Evolutionary conservation across 2,113 vertebrate genomes (phyloP).

Genomic region (Sisor rabdophorus): DNA sequence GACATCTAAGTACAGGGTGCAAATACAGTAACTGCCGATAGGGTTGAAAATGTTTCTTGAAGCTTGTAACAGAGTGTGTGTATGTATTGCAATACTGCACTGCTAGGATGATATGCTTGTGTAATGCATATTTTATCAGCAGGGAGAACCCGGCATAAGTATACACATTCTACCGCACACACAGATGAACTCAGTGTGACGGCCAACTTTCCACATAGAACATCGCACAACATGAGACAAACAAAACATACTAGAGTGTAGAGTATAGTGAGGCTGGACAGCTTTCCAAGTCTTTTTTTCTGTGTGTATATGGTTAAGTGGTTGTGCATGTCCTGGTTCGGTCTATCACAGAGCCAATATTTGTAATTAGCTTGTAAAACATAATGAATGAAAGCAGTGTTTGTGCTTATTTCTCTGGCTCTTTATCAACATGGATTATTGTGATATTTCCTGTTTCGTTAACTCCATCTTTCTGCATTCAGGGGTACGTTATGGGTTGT

Average conservation of each 20-base stretch:
- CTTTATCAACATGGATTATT: background rate
- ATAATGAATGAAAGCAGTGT: background rate
- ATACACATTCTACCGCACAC: constrained; percentile 35
- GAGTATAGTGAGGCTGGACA: background rate
- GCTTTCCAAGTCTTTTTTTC: background rate
- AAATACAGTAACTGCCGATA: background rate
- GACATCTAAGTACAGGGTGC: too few species aligned
- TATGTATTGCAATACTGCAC: constrained; percentile 18
- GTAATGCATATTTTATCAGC: constrained; percentile 45
- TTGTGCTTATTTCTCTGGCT: background rate
- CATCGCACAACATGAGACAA: constrained; percentile 10
- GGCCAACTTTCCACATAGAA: constrained; percentile 39
- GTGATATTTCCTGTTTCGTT: background rate
- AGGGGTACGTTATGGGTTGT: background rate
- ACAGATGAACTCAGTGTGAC: constrained; percentile 40
- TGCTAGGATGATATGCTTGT: constrained; percentile 42
- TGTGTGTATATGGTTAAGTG: background rate
- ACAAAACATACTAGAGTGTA: constrained; percentile 12
- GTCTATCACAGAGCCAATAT: background rate
- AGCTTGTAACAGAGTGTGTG: constrained; percentile 1
- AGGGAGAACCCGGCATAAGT: constrained; percentile 40
- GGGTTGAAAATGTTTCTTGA: background rate
- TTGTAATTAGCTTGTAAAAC: background rate
- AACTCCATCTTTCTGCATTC: background rate
- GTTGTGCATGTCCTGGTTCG: background rate